Base-by-base conservation (phyloP, 2,113 vertebrate species). In the Gasterosteus nipponicus region DNA sequence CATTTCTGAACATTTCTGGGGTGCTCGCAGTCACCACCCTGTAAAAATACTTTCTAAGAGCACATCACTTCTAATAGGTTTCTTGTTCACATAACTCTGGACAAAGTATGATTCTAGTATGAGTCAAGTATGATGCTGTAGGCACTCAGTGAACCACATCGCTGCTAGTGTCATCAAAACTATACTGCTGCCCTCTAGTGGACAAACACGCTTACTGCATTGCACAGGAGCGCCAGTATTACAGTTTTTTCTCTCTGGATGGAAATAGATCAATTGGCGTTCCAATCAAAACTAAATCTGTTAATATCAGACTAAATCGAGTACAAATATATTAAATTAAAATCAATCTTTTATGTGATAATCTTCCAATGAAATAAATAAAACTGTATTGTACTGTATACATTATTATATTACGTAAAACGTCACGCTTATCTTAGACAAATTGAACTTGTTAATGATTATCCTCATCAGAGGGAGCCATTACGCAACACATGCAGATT, bases 131-230 rank as follows among this genome's bases (percentile, higher is more conserved):
- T 38, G 35, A 38, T 38, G 3, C 63, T 31, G 22, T 26, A 47
- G 62, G 10, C 16, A 2, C 9, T 63, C 12, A 5, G 53, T 80
- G 14, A 60, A 29, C 31, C 61, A 65, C 14, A 77, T 3, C 14
- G 1, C 19, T 62, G 53, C 0, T 66, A 67, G n/a, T 9, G n/a
- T 2, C 39, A 66, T 63, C 0, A 61, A 56, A 57, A 74, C 44
- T 57, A 62, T 51, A 19, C 56, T 91, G 73, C 73, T 85, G 82
- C 85, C 87, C 80, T 82, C 92, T 91, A 78, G 86, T 86, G 93
- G 90, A 78, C 59, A 82, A 39, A 54, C 6, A 6, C 3, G n/a
- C 2, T 7, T 4, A 64, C 8, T 51, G 19, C 42, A 80, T 14
- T 58, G 5, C 18, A 42, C 44, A 61, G 0, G 54, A 42, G 31